Evolutionary conservation across 2,797 vertebrate genomes (phyloP).

Genomic region (Setipinna tenuifilis): DNA sequence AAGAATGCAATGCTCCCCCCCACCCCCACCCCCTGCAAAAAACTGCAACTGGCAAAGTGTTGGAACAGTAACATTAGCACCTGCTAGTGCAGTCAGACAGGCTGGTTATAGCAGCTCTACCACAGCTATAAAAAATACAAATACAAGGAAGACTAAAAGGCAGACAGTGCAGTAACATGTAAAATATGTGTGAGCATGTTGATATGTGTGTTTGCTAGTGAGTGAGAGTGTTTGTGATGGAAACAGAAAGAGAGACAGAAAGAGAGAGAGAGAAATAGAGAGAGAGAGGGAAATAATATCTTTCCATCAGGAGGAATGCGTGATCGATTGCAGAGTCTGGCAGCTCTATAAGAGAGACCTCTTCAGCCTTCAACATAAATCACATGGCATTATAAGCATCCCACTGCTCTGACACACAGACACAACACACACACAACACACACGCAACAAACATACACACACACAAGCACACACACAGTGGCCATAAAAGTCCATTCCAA

Average conservation of each 20-base stretch:
- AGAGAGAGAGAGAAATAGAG: neutral
- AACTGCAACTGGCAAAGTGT: neutral
- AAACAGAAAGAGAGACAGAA: neutral
- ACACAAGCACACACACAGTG: neutral
- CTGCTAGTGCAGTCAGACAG: neutral
- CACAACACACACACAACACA: conserved; percentile 24
- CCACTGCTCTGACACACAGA: conserved; percentile 42
- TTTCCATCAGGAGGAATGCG: conserved; percentile 69
- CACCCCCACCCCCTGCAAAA: neutral
- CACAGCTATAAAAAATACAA: neutral
- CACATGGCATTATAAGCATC: conserved; percentile 68
- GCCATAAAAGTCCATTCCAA: neutral
- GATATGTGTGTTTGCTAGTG: neutral
- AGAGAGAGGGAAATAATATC: conserved; percentile 29
- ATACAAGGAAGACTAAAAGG: neutral
- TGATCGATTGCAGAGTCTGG: conserved; percentile 75
- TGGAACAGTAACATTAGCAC: neutral
- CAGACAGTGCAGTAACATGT: neutral
- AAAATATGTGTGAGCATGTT: neutral
- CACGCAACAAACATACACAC: conserved; percentile 35
- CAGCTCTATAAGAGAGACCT: conserved; percentile 54
- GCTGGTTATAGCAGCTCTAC: neutral
- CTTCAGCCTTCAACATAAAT: conserved; percentile 71
- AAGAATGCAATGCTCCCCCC: neutral
- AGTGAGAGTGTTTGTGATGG: too few relatives aligned